Base-by-base conservation (phyloP, 2,888 invertebrate genomes). In the Tetragonula carbonaria region DNA sequence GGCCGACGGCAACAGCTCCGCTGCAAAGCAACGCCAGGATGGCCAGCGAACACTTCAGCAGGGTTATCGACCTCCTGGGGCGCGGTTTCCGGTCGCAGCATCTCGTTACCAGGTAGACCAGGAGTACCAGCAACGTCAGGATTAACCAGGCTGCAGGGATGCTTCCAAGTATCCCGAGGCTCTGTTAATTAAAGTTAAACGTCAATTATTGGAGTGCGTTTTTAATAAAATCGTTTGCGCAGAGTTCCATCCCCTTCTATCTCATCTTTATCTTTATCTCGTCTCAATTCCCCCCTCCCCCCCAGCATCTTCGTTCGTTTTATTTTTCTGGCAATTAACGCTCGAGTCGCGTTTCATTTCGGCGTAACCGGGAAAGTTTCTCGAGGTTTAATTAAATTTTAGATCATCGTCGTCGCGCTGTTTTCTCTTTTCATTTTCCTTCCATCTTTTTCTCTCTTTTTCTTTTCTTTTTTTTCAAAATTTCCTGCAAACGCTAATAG, bases 81-180 rank as follows among this genome's bases (percentile, higher is more conserved):
- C 98, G 96, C 89, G 98, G 98, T 95, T 98, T 98, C 92, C 98
- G 96, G 96, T 98, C 98, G 96, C 99, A 99, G 95, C 99, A 99
- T 95, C 99, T 96, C 92, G 98, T 98, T 95, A 99, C 97, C 94
- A 99, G 96, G 95, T 99, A 99, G 92, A 99, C 97, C 90, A 99
- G 96, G 91, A 99, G 96, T 76, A 98, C 96, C 89, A 98, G 96
- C 91, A 99, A 96, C 51, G 99, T 98, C 85, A 99, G 95, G 92
- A 99, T 98, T 92, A 99, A 96, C 97, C 98, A 97, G 63, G 98
- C 97, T 81, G 99, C 98, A n/a, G 99, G 99, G 88, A 98, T 96
- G 63, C 98, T 98, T 81, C 98, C 98, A 92, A 98, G 96, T 93
- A 99, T 98, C 72, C 98, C 98, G 94, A 99, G 96, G 92, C 98